Evolutionary conservation across 2,888 invertebrate species (phyloP).

Genomic region (Oligia fasciuncula): DNA sequence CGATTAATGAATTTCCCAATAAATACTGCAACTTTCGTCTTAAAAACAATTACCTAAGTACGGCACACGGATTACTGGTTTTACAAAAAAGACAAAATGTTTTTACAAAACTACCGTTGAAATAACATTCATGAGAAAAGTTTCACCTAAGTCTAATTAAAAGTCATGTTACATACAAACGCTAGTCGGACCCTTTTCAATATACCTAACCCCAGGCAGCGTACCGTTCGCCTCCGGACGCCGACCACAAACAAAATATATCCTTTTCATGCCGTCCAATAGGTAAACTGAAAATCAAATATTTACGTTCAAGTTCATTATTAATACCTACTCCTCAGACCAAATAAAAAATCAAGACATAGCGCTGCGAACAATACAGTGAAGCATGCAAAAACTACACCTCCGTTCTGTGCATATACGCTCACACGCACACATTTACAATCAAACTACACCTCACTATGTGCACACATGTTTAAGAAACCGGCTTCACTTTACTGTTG

Average conservation of each 20-base stretch:
- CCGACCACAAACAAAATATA: conserved; percentile 57
- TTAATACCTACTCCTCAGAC: conserved; percentile 34
- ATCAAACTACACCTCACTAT: too few relatives aligned
- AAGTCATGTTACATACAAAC: conserved; percentile 27
- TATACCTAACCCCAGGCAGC: conserved; percentile 35
- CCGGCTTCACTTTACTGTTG: too few relatives aligned
- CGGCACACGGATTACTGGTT: background rate
- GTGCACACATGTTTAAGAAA: too few relatives aligned
- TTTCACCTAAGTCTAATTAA: conserved; percentile 48
- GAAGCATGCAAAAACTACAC: too few relatives aligned
- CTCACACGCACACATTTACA: too few relatives aligned
- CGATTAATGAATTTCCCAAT: background rate
- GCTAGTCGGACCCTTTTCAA: conserved; percentile 54
- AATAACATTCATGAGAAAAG: conserved; percentile 28
- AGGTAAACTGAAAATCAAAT: conserved; percentile 55
- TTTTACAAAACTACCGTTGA: conserved; percentile 4
- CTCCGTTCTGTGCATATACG: too few relatives aligned
- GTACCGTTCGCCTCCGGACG: conserved; percentile 13
- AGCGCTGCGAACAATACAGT: too few relatives aligned
- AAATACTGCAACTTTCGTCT: background rate
- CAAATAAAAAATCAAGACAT: too few relatives aligned
- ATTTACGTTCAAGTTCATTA: conserved; percentile 54
- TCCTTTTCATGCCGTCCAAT: conserved; percentile 35
- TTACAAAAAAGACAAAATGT: background rate
- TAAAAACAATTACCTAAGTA: background rate